Conservation (phyloP, 1,140 invertebrate species). For the Drepana arcuata region DNA sequence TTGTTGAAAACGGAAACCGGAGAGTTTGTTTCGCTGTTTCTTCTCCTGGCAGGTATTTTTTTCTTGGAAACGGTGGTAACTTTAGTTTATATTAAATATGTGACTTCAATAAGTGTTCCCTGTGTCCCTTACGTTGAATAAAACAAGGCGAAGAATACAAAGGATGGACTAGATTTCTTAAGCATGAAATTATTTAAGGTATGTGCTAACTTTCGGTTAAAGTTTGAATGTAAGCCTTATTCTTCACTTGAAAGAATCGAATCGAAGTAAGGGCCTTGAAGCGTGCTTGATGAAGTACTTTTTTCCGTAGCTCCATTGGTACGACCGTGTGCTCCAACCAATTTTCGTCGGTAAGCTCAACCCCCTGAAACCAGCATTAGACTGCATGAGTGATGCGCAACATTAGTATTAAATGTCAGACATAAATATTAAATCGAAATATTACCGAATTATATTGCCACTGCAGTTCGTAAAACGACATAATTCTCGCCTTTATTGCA, state of each 20-base stretch:
- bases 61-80: too few relatives aligned
- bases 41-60: too few relatives aligned
- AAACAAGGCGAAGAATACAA: too few relatives aligned
- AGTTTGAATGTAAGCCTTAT: slow-evolving; percentile 60
- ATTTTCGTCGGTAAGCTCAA: slow-evolving; percentile 54
- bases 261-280: slow-evolving; percentile 57
- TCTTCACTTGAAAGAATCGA: slow-evolving; percentile 61
- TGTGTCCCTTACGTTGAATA: too few relatives aligned
- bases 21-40: too few relatives aligned
- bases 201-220: slow-evolving; percentile 56
- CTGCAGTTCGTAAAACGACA: slow-evolving; percentile 64
- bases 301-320: slow-evolving; percentile 50
- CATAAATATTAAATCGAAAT: not conserved
- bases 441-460: slow-evolving; percentile 66
- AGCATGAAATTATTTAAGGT: too few relatives aligned
- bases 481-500: slow-evolving; percentile 55
- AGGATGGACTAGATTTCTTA: too few relatives aligned
- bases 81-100: too few relatives aligned
- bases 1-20: too few relatives aligned
- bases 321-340: slow-evolving; percentile 58
- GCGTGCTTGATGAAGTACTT: slow-evolving; percentile 57
- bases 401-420: too few relatives aligned
- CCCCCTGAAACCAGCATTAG: slow-evolving; percentile 28
- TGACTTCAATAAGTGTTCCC: too few relatives aligned
- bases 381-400: too few relatives aligned